Conservation (phyloP, 2,113 vertebrate species). For the Burhinus bistriatus region DNA sequence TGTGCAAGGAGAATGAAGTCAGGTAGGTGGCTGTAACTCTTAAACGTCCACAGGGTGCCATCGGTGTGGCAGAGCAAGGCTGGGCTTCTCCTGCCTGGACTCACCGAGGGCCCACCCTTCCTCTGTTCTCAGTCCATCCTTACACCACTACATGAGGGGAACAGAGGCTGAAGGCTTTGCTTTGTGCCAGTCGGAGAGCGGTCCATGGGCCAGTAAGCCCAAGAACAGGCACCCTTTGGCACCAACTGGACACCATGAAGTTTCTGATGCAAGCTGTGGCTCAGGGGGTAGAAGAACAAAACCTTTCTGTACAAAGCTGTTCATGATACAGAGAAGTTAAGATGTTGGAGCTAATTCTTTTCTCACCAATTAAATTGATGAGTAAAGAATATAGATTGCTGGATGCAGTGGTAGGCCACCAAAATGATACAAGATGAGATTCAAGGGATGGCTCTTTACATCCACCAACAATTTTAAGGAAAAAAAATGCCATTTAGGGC, state of each 20-base stretch:
- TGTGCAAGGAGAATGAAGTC: neutral
- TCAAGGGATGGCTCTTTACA: neutral
- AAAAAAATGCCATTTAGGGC: neutral
- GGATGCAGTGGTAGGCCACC: neutral
- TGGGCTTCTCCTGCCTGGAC: neutral
- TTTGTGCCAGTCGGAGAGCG: neutral
- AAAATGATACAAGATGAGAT: neutral
- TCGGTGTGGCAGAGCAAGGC: neutral
- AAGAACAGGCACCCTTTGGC: neutral
- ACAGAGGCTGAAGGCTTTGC: neutral
- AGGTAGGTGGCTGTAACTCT: neutral
- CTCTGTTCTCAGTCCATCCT: neutral
- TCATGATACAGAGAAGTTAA: neutral
- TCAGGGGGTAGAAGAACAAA: neutral
- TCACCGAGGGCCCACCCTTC: neutral
- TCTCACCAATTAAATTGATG: neutral
- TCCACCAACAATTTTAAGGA: neutral
- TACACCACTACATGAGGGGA: accelerated
- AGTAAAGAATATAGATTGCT: neutral
- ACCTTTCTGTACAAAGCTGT: neutral
- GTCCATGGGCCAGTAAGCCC: accelerated
- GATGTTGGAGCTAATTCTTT: neutral
- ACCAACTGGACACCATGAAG: neutral
- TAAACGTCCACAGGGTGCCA: neutral
- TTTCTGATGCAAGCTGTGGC: neutral